phyloP scores from a whole-genome alignment of 2,113 vertebrate species.

The Scomber colias region DNA sequence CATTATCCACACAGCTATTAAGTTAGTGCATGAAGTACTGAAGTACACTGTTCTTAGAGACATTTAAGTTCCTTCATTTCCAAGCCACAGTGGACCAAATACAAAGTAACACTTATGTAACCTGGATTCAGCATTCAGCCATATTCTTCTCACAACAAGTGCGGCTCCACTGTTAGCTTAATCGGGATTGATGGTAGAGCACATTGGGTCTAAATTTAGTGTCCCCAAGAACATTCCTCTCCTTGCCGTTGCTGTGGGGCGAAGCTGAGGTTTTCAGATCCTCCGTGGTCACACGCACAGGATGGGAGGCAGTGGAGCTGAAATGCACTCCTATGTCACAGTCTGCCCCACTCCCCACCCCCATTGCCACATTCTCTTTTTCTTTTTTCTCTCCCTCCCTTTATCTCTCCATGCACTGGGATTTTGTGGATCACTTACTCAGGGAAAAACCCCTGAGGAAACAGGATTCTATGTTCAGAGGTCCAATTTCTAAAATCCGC shows the following conservation, averaged over 20 bases:
- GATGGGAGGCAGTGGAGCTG: conserved; percentile 71
- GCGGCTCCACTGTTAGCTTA: conserved; percentile 61
- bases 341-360: conserved; percentile 13
- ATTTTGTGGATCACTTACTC: conserved; percentile 72
- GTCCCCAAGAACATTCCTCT: conserved; percentile 69
- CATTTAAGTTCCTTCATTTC: conserved; percentile 35
- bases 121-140: conserved; percentile 56
- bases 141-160: conserved; percentile 63
- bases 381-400: conserved; percentile 37
- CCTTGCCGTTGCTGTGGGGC: conserved; percentile 69
- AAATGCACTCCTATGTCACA: conserved; percentile 72
- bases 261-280: conserved; percentile 74
- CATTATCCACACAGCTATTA: not conserved
- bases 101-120: conserved; percentile 69
- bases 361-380: conserved; percentile 27
- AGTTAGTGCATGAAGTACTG: not conserved
- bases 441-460: conserved; percentile 54
- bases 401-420: conserved; percentile 64
- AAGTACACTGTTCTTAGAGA: conserved; percentile 6
- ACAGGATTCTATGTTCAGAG: conserved; percentile 45
- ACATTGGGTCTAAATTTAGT: conserved; percentile 81
- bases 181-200: conserved; percentile 79
- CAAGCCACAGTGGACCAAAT: conserved; percentile 27
- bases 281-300: conserved; percentile 68
- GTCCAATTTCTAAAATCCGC: conserved; percentile 63